These are phyloP conservation scores for Polypedilum pembai DNA, from an alignment of 1,140 invertebrate genomes.

Conservation along the genomic window DNA sequence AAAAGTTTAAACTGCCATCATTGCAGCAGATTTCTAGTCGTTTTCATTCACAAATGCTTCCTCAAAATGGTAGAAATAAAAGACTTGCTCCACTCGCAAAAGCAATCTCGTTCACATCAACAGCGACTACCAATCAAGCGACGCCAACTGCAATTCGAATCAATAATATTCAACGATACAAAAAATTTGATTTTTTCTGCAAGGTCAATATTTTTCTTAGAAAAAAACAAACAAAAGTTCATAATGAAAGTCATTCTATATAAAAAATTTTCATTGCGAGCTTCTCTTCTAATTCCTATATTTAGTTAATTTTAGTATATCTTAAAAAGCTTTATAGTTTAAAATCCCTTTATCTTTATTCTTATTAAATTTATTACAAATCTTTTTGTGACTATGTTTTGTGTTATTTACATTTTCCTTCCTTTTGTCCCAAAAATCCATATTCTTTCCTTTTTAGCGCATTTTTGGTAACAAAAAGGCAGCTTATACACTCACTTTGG, in stretches of 20 bases:
- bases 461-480: no score
- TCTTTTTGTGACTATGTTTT: not conserved
- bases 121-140: not conserved
- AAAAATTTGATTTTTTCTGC: not conserved
- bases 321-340: no score
- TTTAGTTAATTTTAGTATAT: no score
- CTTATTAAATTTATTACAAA: no score
- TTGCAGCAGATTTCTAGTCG: not conserved
- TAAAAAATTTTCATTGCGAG: no score
- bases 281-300: no score
- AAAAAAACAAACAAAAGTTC: not conserved
- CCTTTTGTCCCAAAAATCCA: not conserved
- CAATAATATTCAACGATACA: not conserved
- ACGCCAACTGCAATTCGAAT: not conserved
- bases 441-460: no score
- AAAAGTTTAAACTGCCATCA: not conserved
- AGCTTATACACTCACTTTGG: no score
- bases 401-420: not conserved
- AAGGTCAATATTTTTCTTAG: not conserved
- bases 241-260: no score
- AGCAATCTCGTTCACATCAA: not conserved
- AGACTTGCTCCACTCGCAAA: conserved; percentile 17
- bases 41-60: conserved; percentile 8
- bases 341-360: no score
- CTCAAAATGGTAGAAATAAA: not conserved